Conservation (phyloP, 92 coral and sea anemone genomes). For the Hydrozoanthus gracilis region DNA sequence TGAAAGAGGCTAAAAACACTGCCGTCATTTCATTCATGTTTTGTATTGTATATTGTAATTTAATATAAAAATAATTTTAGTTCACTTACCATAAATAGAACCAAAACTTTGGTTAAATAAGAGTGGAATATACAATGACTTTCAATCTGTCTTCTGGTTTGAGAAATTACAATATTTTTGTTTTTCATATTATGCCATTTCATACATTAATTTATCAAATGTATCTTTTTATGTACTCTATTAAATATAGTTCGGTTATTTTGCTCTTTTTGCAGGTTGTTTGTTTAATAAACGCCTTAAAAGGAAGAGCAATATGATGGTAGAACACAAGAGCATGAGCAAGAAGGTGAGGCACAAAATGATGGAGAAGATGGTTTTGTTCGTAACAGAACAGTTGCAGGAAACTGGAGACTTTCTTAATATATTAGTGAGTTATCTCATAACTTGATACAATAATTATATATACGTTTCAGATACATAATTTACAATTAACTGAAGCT, state of each 20-base stretch:
- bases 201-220: neutral
- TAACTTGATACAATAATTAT: too few species aligned
- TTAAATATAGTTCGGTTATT: neutral
- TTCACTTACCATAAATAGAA: neutral
- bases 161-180: constrained; percentile 10
- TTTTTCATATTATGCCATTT: constrained; percentile 1
- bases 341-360: neutral
- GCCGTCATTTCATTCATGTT: constrained; percentile 23
- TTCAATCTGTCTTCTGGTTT: neutral
- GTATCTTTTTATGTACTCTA: neutral
- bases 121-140: neutral
- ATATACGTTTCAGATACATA: too few species aligned
- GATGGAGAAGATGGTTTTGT: neutral
- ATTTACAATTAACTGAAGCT: too few species aligned
- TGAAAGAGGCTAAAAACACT: constrained; percentile 40
- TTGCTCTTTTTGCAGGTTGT: constrained; percentile 44
- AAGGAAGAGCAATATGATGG: constrained; percentile 1
- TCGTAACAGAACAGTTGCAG: too few species aligned
- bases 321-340: neutral
- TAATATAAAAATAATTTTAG: neutral
- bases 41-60: neutral
- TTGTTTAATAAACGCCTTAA: neutral
- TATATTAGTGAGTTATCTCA: too few species aligned
- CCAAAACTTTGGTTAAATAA: neutral
- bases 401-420: too few species aligned